These are phyloP conservation scores for Cyanistes caeruleus DNA, from an alignment of 2,113 vertebrate species.

Conservation along the genomic window DNA sequence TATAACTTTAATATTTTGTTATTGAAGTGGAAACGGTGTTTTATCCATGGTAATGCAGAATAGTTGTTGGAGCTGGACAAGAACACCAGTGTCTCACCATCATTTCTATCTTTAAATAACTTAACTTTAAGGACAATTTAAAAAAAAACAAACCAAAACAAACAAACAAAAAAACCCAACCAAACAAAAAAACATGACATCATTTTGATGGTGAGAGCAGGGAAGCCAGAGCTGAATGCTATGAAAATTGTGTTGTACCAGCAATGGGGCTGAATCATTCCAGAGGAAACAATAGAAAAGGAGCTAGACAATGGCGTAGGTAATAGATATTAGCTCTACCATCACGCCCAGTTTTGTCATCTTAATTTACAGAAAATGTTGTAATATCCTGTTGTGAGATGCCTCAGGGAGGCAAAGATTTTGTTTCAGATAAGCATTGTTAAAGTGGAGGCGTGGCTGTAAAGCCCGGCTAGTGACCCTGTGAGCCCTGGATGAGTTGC, in stretches of 20 bases:
- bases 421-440: too few species aligned
- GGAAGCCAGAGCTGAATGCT: neutral
- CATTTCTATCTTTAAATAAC: neutral
- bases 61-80: neutral
- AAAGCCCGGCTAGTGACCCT: too few species aligned
- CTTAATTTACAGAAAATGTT: neutral
- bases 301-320: neutral
- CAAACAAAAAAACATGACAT: neutral
- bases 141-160: neutral
- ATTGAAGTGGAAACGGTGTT: neutral
- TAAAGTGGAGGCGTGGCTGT: too few species aligned
- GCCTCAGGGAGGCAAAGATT: too few species aligned
- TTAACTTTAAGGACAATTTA: too few species aligned
- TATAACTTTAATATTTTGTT: neutral
- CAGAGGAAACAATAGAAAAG: neutral
- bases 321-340: neutral
- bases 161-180: neutral
- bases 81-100: neutral
- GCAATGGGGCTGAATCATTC: neutral
- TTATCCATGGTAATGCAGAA: neutral
- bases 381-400: too few species aligned
- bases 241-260: neutral
- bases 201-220: neutral
- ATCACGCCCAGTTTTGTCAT: neutral
- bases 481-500: too few species aligned